Evolutionary conservation across 2,888 invertebrate genomes (phyloP), one percentile per base, ranked within the genome.

Genomic region (Yponomeuta evonymella): DNA sequence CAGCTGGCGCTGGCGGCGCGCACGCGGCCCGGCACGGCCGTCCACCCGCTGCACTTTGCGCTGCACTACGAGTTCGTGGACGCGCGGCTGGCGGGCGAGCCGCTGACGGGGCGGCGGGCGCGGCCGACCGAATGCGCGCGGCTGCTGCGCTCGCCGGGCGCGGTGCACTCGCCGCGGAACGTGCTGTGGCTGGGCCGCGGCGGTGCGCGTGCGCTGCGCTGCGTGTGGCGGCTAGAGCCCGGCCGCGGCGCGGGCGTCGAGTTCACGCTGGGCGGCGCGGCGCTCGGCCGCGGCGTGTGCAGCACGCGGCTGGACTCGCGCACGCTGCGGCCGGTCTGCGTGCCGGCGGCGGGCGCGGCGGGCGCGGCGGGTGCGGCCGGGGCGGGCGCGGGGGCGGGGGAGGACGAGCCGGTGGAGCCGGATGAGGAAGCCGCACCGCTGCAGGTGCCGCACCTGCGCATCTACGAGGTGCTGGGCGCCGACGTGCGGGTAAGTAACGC

Each of bases 181-280:
- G 95, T 96, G 2, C 95, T 97, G 81, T 93, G 97, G 78, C 97
- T 95, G 82, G 97, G 97, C 0, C 93, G 97, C 66, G 97, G 97
- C 0, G 97, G 97, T 6, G 95, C 96, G 51, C 93, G 93, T 73
- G 95, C 95, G 75, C 85, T 97, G 71, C 95, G 96, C 72, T 97
- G 97, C 83, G 93, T 95, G 71, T 97, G 96, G 83, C 94, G 97
- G 72, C 93, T 97, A 75, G 95, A 95, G 81, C 95, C 95, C 0
- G 94, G 93, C 23, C 86, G 93, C 0, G 94, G 94, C 43, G 51
- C 9, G 10, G 95, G 95, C 77, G 94, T 96, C 6, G 90, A 94
- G 29, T 86, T 96, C 11, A 94, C 94, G 3, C 82, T 96, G 72
- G 94, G 94, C 78, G 95, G 95, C 79, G 95, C 96, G 4, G 94